These are phyloP conservation scores for Leptatherina wallacei DNA, from an alignment of 2,797 vertebrate species.

Conservation along the genomic window DNA sequence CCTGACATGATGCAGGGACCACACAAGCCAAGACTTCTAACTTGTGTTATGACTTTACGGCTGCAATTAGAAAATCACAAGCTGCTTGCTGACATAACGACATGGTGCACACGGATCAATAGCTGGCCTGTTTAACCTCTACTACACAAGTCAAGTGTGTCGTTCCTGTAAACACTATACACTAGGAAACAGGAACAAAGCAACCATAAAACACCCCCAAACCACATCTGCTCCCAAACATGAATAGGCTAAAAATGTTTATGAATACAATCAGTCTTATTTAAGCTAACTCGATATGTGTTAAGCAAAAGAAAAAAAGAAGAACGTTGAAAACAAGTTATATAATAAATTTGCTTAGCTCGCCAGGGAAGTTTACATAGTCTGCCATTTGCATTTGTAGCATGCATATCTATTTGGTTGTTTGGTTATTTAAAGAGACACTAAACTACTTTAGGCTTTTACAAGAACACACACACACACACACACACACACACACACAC, in stretches of 20 bases:
- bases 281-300: not conserved
- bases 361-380: slow-evolving; percentile 69
- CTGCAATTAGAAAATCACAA: slow-evolving; percentile 1
- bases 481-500: no score
- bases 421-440: slow-evolving; percentile 61
- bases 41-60: slow-evolving; percentile 13
- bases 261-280: not conserved
- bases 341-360: slow-evolving; percentile 78
- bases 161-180: not conserved
- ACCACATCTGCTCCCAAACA: not conserved
- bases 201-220: not conserved
- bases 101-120: not conserved
- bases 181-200: not conserved
- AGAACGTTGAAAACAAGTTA: slow-evolving; percentile 48
- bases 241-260: not conserved
- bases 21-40: not conserved
- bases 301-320: not conserved
- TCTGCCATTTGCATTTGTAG: slow-evolving; percentile 71
- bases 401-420: slow-evolving; percentile 66
- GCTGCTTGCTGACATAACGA: slow-evolving; percentile 5
- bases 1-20: not conserved
- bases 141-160: not conserved
- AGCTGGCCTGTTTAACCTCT: not conserved
- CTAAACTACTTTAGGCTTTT: slow-evolving; percentile 40
- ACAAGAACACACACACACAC: slow-evolving; percentile 18